Evolutionary conservation across 2,888 invertebrate genomes (phyloP).

Genomic region (Drosophila mimetica): DNA sequence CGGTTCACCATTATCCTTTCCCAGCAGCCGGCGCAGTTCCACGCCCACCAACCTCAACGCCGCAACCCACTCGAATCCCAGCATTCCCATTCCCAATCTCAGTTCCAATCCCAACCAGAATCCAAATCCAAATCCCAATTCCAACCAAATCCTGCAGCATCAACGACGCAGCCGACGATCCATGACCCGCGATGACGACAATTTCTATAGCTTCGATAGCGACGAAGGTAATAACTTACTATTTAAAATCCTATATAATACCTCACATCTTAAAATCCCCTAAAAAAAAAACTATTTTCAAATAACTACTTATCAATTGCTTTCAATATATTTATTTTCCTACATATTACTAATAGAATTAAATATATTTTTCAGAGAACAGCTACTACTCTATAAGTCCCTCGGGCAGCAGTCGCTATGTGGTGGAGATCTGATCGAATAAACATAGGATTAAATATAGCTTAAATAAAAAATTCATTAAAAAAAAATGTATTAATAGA

Average conservation of each 20-base stretch:
- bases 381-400: constrained; percentile 82
- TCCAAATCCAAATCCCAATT: constrained; percentile 10
- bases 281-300: too few relatives aligned
- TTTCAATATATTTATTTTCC: not conserved
- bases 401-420: constrained; percentile 79
- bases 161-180: constrained; percentile 73
- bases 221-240: constrained; percentile 74
- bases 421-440: constrained; percentile 73
- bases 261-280: not conserved
- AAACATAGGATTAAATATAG: not conserved
- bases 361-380: constrained; percentile 64
- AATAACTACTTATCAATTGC: too few relatives aligned
- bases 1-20: constrained; percentile 81
- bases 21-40: constrained; percentile 68
- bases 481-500: not conserved
- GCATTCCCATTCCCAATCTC: not conserved
- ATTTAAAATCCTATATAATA: not conserved
- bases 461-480: not conserved
- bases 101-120: constrained; percentile 11
- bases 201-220: constrained; percentile 83
- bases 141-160: constrained; percentile 22
- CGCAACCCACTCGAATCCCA: too few relatives aligned
- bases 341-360: too few relatives aligned
- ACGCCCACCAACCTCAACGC: constrained; percentile 67
- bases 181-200: constrained; percentile 81